Evolutionary conservation across 2,113 vertebrate species (phyloP).

Genomic region (Microcebus murinus): DNA sequence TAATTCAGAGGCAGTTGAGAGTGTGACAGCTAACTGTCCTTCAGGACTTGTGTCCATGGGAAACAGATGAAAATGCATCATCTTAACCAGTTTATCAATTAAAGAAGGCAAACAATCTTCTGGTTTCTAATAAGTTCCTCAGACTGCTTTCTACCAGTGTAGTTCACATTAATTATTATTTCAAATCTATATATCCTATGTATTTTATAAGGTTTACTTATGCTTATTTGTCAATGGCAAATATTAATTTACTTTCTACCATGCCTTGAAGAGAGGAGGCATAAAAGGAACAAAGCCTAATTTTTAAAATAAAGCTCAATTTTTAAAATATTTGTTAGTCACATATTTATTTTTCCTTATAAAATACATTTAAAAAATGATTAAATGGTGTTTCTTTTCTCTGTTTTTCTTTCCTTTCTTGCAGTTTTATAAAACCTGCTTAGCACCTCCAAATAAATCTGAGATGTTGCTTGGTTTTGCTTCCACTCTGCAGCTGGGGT

Average conservation of each 20-base stretch:
- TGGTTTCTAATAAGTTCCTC: neutral
- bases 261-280: neutral
- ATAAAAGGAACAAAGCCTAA: neutral
- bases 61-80: too few relatives aligned
- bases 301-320: neutral
- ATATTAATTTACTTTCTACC: neutral
- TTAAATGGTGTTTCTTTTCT: neutral
- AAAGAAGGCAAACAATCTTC: neutral
- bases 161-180: neutral
- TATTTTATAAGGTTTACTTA: neutral
- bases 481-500: neutral
- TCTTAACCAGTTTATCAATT: neutral
- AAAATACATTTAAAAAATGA: neutral
- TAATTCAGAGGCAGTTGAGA: neutral
- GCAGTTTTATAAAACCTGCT: neutral
- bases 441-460: neutral
- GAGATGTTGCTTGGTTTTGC: neutral
- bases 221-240: neutral
- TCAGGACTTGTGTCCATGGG: neutral
- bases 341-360: neutral
- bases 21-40: neutral
- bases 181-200: neutral
- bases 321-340: neutral
- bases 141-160: neutral
- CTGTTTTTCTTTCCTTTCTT: neutral